phyloP scores from a whole-genome alignment of 2,113 vertebrate genomes.

The Barbus barbus region DNA sequence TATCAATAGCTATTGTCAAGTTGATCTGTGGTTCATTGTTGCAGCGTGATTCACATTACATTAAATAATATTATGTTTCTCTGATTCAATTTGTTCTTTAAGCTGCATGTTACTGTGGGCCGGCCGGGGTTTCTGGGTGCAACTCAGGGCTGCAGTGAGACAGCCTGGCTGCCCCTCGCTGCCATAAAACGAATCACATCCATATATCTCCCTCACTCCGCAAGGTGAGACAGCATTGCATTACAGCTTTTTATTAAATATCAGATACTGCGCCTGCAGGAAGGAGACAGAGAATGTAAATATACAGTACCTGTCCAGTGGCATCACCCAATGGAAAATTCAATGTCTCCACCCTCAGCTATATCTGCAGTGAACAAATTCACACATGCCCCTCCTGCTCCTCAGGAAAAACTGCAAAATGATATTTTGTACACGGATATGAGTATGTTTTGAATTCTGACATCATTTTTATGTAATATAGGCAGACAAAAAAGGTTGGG shows the following conservation, averaged over 20 bases:
- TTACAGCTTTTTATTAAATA: constrained; percentile 47
- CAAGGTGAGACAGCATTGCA: constrained; percentile 34
- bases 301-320: neutral
- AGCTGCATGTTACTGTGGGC: neutral
- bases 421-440: neutral
- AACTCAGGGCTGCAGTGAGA: constrained; percentile 28
- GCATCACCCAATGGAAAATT: constrained; percentile 10
- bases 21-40: neutral
- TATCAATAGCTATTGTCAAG: neutral
- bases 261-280: constrained; percentile 26
- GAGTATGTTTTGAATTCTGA: neutral
- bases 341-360: neutral
- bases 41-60: neutral
- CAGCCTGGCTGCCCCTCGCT: constrained; percentile 16
- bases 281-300: constrained; percentile 28
- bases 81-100: constrained; percentile 16
- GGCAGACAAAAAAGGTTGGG: neutral
- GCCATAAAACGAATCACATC: constrained; percentile 30
- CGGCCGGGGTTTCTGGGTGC: neutral
- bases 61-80: neutral
- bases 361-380: constrained; percentile 6
- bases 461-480: neutral
- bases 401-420: neutral
- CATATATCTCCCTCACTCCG: constrained; percentile 22
- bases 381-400: neutral